Evolutionary conservation across 2,113 vertebrate species (phyloP).

Genomic region (Phylloscopus trochilus): DNA sequence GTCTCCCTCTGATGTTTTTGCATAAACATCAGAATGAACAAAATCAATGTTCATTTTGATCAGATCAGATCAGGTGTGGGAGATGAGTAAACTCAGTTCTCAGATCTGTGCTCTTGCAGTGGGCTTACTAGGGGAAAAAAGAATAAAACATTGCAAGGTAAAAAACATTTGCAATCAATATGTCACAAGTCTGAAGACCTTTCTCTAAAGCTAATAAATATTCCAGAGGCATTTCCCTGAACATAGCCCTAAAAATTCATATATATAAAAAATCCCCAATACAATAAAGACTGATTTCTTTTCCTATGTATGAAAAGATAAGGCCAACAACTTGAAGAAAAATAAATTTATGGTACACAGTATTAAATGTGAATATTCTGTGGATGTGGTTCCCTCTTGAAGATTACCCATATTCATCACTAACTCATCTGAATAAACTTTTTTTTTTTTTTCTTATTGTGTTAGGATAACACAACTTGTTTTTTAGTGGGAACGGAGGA

Average conservation of each 20-base stretch:
- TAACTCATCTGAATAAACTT: not conserved
- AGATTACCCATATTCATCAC: not conserved
- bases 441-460: rapidly evolving
- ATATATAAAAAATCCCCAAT: not conserved
- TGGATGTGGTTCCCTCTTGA: not conserved
- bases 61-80: not conserved
- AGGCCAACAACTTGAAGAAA: not conserved
- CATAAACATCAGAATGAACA: not conserved
- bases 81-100: slow-evolving; percentile 6
- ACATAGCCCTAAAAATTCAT: not conserved
- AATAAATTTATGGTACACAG: not conserved
- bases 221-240: not conserved
- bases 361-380: not conserved
- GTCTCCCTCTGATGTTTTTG: not conserved
- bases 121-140: not conserved
- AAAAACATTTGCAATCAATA: not conserved
- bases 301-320: not conserved
- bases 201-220: not conserved
- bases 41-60: not conserved
- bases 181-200: not conserved
- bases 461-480: not conserved
- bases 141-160: not conserved
- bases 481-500: not conserved
- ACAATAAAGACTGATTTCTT: not conserved
- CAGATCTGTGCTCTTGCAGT: not conserved